Evolutionary conservation across 2,113 vertebrate species (phyloP).

Genomic region (Siniperca chuatsi): DNA sequence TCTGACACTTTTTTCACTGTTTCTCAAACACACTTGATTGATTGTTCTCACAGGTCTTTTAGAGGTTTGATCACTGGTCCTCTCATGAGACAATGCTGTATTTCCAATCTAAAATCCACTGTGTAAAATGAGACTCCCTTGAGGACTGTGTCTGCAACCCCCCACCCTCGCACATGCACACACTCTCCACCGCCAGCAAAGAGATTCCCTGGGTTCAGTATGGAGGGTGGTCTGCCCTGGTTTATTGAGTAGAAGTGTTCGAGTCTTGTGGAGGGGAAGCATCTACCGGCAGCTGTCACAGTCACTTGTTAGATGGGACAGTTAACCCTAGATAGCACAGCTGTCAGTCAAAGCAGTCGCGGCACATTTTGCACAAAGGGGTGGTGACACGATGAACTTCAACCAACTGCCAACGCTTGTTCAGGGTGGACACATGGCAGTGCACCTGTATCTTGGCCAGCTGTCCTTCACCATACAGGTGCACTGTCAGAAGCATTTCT

Average conservation of each 20-base stretch:
- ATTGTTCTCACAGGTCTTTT: conserved; percentile 35
- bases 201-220: conserved; percentile 39
- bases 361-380: conserved; percentile 44
- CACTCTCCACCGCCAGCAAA: conserved; percentile 21
- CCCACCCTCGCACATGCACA: conserved; percentile 25
- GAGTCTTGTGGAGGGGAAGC: conserved; percentile 45
- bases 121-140: conserved; percentile 73
- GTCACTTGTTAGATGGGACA: conserved; percentile 71
- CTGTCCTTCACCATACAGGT: conserved; percentile 54
- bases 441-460: conserved; percentile 65
- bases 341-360: conserved; percentile 69
- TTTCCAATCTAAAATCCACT: conserved; percentile 56
- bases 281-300: conserved; percentile 78
- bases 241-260: conserved; percentile 50
- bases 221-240: conserved; percentile 63
- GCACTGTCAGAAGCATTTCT: conserved; percentile 4
- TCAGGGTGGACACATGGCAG: conserved; percentile 36
- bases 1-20: background rate
- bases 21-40: conserved; percentile 12
- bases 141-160: conserved; percentile 39
- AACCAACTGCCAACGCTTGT: conserved; percentile 61
- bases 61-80: conserved; percentile 47
- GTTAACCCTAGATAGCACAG: conserved; percentile 66
- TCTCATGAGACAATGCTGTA: conserved; percentile 56
- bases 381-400: conserved; percentile 58